Evolutionary conservation across 1,140 invertebrate genomes (phyloP).

Genomic region (Drosophila micromelanica): DNA sequence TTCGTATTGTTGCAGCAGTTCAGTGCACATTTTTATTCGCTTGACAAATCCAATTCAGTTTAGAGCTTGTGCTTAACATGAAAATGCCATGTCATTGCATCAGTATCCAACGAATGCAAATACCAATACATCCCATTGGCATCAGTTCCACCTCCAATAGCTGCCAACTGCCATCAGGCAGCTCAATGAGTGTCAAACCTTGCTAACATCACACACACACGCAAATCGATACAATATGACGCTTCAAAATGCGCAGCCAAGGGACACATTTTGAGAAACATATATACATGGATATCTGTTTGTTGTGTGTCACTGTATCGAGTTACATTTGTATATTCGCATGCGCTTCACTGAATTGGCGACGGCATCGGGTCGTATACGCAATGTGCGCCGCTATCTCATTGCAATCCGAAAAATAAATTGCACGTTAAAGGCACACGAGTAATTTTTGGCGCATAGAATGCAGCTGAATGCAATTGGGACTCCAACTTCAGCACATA

Average conservation of each 20-base stretch:
- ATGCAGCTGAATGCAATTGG: slow-evolving; percentile 23
- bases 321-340: slow-evolving; percentile 55
- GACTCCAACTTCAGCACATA: slow-evolving; percentile 14
- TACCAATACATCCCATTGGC: slow-evolving; percentile 44
- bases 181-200: slow-evolving; percentile 66
- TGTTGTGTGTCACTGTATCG: slow-evolving; percentile 32
- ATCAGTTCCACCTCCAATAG: slow-evolving; percentile 34
- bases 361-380: slow-evolving; percentile 62
- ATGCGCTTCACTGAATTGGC: slow-evolving; percentile 63
- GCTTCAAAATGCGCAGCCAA: slow-evolving; percentile 51
- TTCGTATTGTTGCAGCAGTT: slow-evolving; percentile 16
- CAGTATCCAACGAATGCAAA: slow-evolving; percentile 23
- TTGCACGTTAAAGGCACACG: slow-evolving; percentile 65
- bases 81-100: slow-evolving; percentile 42
- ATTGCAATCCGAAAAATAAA: slow-evolving; percentile 74
- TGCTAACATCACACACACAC: slow-evolving; percentile 39
- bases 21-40: slow-evolving; percentile 29
- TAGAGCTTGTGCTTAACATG: slow-evolving; percentile 40
- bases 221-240: slow-evolving; percentile 22
- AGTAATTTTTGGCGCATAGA: slow-evolving; percentile 59
- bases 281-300: slow-evolving; percentile 14
- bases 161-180: slow-evolving; percentile 58
- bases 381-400: slow-evolving; percentile 62
- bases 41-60: slow-evolving; percentile 45
- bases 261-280: slow-evolving; percentile 47